phyloP scores from a whole-genome alignment of 2,797 vertebrate genomes.

The Mus caroli region DNA sequence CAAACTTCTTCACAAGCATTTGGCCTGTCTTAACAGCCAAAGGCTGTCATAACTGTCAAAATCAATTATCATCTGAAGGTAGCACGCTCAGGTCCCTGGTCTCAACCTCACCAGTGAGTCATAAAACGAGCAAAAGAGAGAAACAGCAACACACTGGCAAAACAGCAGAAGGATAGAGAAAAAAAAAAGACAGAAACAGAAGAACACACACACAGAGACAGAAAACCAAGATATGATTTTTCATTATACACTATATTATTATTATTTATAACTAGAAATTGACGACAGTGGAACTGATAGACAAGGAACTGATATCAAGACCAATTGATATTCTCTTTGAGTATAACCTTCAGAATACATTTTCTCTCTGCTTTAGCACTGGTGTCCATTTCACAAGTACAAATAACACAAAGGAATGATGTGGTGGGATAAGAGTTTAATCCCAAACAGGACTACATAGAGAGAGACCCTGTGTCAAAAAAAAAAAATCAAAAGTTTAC shows the following conservation, averaged over 20 bases:
- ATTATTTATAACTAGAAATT: slow-evolving; percentile 16
- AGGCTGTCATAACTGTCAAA: neutral
- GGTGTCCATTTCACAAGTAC: neutral
- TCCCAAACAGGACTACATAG: neutral
- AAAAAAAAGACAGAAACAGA: neutral
- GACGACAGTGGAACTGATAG: neutral
- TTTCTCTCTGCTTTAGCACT: neutral
- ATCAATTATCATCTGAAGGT: neutral
- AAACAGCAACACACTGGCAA: neutral
- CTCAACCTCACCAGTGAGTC: neutral
- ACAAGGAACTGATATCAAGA: neutral
- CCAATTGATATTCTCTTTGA: neutral
- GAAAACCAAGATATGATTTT: neutral
- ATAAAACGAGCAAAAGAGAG: neutral
- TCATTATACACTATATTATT: neutral
- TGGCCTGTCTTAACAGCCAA: neutral
- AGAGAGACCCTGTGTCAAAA: neutral
- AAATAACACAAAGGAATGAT: neutral
- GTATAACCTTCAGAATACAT: neutral
- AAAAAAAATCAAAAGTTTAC: neutral
- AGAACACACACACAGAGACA: neutral
- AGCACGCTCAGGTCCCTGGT: neutral
- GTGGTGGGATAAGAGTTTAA: neutral
- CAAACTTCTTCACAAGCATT: neutral
- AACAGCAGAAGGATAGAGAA: too few species aligned